These are phyloP conservation scores for Phrynosoma platyrhinos DNA, from an alignment of 2,113 vertebrate genomes.

Conservation along the genomic window DNA sequence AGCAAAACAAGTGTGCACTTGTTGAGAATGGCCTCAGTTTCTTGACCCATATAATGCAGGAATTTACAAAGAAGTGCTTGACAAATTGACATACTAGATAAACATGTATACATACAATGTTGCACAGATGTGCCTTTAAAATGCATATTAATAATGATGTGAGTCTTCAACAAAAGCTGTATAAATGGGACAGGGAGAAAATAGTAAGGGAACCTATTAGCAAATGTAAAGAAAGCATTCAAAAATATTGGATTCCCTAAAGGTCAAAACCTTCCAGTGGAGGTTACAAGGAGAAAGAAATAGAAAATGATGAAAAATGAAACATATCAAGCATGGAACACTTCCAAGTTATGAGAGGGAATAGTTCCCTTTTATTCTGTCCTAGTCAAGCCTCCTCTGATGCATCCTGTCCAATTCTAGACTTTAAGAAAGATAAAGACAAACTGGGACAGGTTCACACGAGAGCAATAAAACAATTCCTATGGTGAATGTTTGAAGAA, in stretches of 20 bases:
- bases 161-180: background rate
- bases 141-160: background rate
- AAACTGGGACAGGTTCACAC: too few species aligned
- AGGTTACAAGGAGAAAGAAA: constrained; percentile 42
- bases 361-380: background rate
- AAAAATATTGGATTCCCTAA: background rate
- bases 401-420: background rate
- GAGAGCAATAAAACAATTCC: background rate
- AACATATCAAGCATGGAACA: background rate
- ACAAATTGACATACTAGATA: background rate
- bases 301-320: constrained; percentile 1
- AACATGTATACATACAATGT: too few species aligned
- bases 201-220: background rate
- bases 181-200: background rate
- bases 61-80: background rate
- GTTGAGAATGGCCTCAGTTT: background rate
- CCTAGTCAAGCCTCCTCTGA: background rate
- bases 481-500: background rate
- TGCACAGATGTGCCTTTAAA: background rate
- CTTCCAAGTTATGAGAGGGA: background rate
- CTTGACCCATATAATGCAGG: background rate
- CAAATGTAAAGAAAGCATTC: background rate
- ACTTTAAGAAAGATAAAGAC: background rate
- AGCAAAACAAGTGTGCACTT: background rate
- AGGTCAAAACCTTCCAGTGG: constrained; percentile 33